Evolutionary conservation across 2,888 invertebrate species (phyloP), one percentile per base, ranked within the genome.

Genomic region (Barypeithes pellucidus): DNA sequence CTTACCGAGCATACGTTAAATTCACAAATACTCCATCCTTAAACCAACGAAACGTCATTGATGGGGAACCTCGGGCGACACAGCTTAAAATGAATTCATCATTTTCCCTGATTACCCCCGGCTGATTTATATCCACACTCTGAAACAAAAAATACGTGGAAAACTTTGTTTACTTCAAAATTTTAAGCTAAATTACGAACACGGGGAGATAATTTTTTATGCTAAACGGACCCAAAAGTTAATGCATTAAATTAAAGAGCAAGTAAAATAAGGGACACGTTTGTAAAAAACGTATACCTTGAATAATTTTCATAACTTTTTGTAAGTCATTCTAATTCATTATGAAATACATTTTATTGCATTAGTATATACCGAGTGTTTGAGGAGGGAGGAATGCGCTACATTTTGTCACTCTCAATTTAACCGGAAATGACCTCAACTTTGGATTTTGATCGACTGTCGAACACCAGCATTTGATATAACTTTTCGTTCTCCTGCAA

Each of bases 61-160:
- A 89, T 0, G 92, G 90, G 52, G 94, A 93, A 63, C 94, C 94
- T 82, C 93, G 91, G 20, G 94, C 94, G 77, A 91, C 89, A 82
- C 95, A 95, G 63, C 92, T 92, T 76, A 95, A 87, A 79, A 92
- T 91, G 81, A 95, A 93, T 84, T 94, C 93, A 62, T 93, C 93
- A 3, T 91, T 92, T 82, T 93, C 91, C 84, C 93, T 91, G 73
- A 89, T 87, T 60, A 87, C 84, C 29, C 84, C 84, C 63, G 85
- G 84, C 76, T 88, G 88, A 82, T 89, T 89, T 77, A 89, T 85
- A 73, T 86, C 86, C 69, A 90, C 84, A 75, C 88, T 88, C 90
- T 90, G 85, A 57, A 84, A 84, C 60, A 67, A 72, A 71, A 71
- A 62, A 67, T 45, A 22, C 50, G 61, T 14, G 20, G 22, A 9